phyloP scores from a whole-genome alignment of 2,113 vertebrate species.

The Triplophysa dalaica region DNA sequence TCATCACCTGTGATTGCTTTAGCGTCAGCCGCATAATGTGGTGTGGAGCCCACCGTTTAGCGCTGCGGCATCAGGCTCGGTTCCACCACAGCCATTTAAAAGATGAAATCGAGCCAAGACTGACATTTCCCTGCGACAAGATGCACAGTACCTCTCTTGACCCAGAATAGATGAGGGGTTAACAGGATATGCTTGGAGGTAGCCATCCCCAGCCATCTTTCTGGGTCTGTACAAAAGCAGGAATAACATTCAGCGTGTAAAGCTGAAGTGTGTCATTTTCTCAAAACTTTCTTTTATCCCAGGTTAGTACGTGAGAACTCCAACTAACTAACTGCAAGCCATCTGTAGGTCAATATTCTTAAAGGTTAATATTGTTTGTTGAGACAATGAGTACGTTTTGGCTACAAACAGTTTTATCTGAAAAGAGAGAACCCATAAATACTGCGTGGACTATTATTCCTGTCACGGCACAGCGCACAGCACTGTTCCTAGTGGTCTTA shows the following conservation, averaged over 20 bases:
- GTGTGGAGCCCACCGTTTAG: neutral
- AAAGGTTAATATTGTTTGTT: slow-evolving; percentile 28
- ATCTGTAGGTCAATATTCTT: no score
- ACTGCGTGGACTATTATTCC: slow-evolving; percentile 61
- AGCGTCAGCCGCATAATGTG: slow-evolving; percentile 1
- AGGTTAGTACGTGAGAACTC: no score
- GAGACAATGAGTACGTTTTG: slow-evolving; percentile 67
- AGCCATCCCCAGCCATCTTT: neutral
- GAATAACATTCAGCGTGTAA: neutral
- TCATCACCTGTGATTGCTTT: slow-evolving; percentile 19
- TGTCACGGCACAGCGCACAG: slow-evolving; percentile 66
- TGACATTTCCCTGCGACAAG: slow-evolving; percentile 1
- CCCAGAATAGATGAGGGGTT: slow-evolving; percentile 1
- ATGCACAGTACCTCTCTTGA: neutral
- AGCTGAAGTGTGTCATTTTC: no score
- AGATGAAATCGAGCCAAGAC: slow-evolving; percentile 20
- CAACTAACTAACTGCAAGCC: no score
- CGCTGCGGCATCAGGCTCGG: slow-evolving; percentile 27
- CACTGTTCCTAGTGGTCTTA: slow-evolving; percentile 59
- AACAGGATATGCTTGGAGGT: neutral
- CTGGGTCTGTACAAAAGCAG: neutral
- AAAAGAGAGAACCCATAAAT: slow-evolving; percentile 64
- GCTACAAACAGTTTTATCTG: slow-evolving; percentile 68
- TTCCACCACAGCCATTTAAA: slow-evolving; percentile 33
- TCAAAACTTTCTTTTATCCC: no score